Conservation (phyloP, 2,113 vertebrate species). For the Aythya baeri region DNA sequence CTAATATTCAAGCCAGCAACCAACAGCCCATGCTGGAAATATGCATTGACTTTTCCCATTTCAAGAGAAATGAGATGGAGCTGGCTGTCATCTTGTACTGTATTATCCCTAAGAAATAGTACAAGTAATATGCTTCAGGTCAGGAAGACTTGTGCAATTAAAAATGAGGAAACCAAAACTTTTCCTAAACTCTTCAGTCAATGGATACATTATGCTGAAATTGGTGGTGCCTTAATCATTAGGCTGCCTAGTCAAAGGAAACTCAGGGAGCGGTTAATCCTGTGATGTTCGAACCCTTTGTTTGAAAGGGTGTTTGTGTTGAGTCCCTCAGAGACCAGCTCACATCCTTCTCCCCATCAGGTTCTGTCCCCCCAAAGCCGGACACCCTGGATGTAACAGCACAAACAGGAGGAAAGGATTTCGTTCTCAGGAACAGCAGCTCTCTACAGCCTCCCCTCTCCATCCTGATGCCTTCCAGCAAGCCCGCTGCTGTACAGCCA, state of each 20-base stretch:
- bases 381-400: background rate
- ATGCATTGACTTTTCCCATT: background rate
- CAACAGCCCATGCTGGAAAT: background rate
- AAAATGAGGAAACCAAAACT: background rate
- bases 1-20: background rate
- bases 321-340: background rate
- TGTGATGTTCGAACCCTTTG: background rate
- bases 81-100: fast-evolving
- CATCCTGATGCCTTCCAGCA: background rate
- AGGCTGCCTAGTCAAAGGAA: background rate
- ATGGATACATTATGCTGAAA: background rate
- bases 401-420: background rate
- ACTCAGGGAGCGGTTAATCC: background rate
- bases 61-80: background rate
- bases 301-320: fast-evolving
- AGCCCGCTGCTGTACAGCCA: background rate
- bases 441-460: background rate
- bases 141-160: background rate
- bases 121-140: background rate
- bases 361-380: background rate
- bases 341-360: background rate
- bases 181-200: background rate
- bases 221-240: background rate
- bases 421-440: background rate
- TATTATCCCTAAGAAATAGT: background rate